phyloP scores from a whole-genome alignment of 2,888 invertebrate species.

The Polyploca ridens region DNA sequence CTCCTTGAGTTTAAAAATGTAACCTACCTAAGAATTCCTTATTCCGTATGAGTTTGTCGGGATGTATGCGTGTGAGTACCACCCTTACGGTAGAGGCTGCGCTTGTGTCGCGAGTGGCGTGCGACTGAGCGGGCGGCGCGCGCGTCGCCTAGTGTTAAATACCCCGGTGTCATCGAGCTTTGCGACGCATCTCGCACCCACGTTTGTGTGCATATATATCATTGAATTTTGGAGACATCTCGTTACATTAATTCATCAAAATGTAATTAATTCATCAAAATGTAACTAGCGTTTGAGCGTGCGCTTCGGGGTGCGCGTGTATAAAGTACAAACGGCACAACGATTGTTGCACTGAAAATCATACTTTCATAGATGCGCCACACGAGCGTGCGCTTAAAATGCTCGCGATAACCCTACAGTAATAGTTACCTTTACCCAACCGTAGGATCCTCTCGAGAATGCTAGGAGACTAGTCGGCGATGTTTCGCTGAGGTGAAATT shows the following conservation, averaged over 20 bases:
- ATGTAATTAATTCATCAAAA: background rate
- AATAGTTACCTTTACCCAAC: too few species aligned
- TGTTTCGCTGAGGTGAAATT: too few species aligned
- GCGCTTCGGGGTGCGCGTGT: background rate
- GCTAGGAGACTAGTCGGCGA: too few species aligned
- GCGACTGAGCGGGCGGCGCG: conserved; percentile 75
- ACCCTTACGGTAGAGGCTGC: conserved; percentile 48
- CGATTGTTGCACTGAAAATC: too few species aligned
- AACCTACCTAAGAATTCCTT: conserved; percentile 35
- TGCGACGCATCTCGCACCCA: conserved; percentile 67
- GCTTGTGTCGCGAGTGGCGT: conserved; percentile 62
- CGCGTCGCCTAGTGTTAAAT: conserved; percentile 76
- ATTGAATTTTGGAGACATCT: conserved; percentile 51
- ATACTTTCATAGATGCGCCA: too few species aligned
- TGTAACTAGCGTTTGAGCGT: background rate
- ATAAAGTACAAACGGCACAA: background rate
- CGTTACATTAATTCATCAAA: background rate
- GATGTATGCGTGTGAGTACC: conserved; percentile 25
- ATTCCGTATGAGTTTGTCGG: conserved; percentile 28
- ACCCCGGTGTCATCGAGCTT: conserved; percentile 70
- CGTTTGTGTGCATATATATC: conserved; percentile 55
- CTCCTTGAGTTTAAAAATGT: background rate
- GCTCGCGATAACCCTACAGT: too few species aligned
- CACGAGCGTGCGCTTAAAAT: too few species aligned
- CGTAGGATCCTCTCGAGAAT: too few species aligned